Conservation (phyloP, 2,113 vertebrate genomes). For the Acanthisitta chloris region DNA sequence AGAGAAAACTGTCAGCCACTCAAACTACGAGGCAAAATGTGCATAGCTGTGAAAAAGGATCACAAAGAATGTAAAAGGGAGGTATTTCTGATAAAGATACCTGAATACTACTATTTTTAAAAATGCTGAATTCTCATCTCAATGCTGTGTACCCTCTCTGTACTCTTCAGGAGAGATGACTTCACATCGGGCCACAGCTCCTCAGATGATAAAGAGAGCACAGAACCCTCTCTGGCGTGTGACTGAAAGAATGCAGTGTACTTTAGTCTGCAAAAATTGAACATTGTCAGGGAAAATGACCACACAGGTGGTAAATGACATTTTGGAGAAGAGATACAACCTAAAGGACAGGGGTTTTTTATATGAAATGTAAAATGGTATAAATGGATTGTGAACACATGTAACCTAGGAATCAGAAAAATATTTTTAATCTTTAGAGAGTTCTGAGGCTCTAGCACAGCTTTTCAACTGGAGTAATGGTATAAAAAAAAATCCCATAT, state of each 20-base stretch:
- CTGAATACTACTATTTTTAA: neutral
- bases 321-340: neutral
- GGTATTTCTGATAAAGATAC: neutral
- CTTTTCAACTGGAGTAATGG: neutral
- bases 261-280: neutral
- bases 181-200: neutral
- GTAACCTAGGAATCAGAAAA: neutral
- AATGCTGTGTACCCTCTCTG: neutral
- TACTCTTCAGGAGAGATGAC: neutral
- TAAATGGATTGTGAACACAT: neutral
- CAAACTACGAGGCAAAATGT: neutral
- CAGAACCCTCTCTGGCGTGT: neutral
- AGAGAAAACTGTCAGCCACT: neutral
- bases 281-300: neutral
- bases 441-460: neutral
- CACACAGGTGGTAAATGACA: neutral
- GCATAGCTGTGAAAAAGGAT: neutral
- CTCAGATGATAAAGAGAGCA: neutral
- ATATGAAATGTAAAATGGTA: neutral
- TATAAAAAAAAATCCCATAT: neutral
- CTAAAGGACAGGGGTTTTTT: fast-evolving
- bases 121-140: neutral
- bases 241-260: neutral
- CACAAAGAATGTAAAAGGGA: neutral
- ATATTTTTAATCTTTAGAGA: neutral